Evolutionary conservation across 2,797 vertebrate species (phyloP).

Genomic region (Tragelaphus oryx): DNA sequence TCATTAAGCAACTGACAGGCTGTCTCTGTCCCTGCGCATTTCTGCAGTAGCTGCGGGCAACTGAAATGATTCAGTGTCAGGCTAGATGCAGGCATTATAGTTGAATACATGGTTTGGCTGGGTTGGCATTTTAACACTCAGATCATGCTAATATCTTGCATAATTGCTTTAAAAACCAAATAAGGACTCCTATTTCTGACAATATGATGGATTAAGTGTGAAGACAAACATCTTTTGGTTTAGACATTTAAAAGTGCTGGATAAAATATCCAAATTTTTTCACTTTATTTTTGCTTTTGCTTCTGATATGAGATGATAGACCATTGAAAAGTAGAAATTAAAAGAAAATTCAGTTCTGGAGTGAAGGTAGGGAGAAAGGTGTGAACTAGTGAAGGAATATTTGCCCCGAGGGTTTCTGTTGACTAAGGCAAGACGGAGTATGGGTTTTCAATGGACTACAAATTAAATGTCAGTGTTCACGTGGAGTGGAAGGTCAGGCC

Average conservation of each 20-base stretch:
- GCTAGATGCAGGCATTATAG: background rate
- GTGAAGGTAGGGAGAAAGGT: no score
- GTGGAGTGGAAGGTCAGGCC: background rate
- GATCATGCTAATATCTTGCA: background rate
- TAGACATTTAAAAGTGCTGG: constrained; percentile 13
- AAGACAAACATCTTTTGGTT: constrained; percentile 8
- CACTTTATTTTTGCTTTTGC: background rate
- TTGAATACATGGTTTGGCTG: background rate
- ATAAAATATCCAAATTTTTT: background rate
- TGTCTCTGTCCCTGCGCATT: background rate
- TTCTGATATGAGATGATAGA: constrained; percentile 1
- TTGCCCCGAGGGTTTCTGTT: background rate
- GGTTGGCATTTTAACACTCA: background rate
- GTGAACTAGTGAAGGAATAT: background rate
- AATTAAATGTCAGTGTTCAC: background rate
- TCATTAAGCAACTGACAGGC: background rate
- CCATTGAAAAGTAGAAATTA: background rate
- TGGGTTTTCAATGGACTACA: background rate
- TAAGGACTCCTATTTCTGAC: background rate
- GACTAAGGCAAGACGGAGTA: background rate
- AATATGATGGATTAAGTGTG: background rate
- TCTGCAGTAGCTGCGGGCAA: background rate
- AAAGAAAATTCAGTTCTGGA: background rate
- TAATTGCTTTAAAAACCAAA: constrained; percentile 2
- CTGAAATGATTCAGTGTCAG: background rate